Conservation (phyloP, 2,797 vertebrate genomes). For the Dendrocincla tyrannina region DNA sequence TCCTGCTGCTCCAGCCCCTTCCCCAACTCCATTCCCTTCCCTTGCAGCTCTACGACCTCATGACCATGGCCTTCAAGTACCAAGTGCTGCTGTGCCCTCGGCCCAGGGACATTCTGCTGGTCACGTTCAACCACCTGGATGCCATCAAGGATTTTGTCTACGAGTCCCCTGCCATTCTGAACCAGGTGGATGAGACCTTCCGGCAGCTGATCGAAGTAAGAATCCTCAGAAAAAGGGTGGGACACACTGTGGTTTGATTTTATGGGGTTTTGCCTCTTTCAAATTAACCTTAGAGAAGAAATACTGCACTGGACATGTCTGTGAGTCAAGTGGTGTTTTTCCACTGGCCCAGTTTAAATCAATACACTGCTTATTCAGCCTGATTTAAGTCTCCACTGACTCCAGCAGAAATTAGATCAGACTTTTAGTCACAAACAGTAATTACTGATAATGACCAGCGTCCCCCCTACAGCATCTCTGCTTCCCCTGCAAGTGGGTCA, state of each 20-base stretch:
- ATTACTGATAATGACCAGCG: neutral
- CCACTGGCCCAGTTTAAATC: neutral
- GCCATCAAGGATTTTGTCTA: slow-evolving; percentile 93
- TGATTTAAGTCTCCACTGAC: neutral
- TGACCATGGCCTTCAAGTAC: slow-evolving; percentile 99
- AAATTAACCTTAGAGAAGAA: neutral
- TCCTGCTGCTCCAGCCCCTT: neutral
- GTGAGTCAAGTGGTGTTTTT: neutral
- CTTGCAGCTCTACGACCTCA: slow-evolving; percentile 93
- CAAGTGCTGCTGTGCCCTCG: slow-evolving; percentile 93
- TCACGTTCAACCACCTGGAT: slow-evolving; percentile 98
- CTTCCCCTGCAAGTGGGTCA: neutral
- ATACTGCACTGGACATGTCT: neutral
- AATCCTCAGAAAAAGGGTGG: neutral
- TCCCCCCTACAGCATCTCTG: neutral
- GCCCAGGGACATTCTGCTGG: slow-evolving; percentile 91
- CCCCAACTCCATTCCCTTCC: neutral
- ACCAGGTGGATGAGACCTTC: slow-evolving; percentile 92
- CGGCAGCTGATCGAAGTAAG: slow-evolving; percentile 88
- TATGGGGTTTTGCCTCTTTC: neutral
- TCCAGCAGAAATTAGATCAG: neutral
- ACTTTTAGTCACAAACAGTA: neutral
- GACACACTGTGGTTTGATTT: neutral
- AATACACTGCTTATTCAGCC: neutral
- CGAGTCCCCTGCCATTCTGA: slow-evolving; percentile 87